Evolutionary conservation across 2,888 invertebrate genomes (phyloP).

Genomic region (Ichneumoninae sp.): DNA sequence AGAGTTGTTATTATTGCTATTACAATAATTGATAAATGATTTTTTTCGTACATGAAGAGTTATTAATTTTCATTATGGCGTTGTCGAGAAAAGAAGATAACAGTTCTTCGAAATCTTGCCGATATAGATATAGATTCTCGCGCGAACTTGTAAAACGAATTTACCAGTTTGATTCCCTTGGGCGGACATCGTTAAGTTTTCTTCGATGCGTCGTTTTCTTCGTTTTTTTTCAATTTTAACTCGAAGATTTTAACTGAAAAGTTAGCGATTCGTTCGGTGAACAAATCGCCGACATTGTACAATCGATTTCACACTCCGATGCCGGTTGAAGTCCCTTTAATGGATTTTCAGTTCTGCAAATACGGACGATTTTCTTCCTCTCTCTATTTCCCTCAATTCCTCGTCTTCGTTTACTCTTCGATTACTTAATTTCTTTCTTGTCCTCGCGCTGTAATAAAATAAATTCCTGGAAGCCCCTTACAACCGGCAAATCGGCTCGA

Average conservation of each 20-base stretch:
- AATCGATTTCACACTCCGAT: background rate
- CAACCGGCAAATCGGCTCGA: constrained; percentile 1
- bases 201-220: background rate
- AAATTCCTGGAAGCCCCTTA: background rate
- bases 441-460: background rate
- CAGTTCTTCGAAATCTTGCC: background rate
- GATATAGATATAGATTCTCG: background rate
- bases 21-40: background rate
- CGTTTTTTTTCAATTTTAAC: background rate
- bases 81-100: background rate
- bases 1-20: too few species aligned
- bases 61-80: background rate
- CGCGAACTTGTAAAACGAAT: background rate
- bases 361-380: background rate
- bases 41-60: background rate
- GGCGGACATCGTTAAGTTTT: background rate
- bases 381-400: background rate
- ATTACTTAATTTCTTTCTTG: background rate
- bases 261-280: background rate
- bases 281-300: background rate
- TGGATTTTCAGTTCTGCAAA: constrained; percentile 10
- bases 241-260: background rate
- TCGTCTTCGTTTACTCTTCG: constrained; percentile 6
- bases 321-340: background rate
- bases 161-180: background rate